Percentiles rank a stretch among this genome's conserved stretches.
Conservation (phyloP, 2,797 vertebrate species). For the Enteromius trimaculatus region DNA sequence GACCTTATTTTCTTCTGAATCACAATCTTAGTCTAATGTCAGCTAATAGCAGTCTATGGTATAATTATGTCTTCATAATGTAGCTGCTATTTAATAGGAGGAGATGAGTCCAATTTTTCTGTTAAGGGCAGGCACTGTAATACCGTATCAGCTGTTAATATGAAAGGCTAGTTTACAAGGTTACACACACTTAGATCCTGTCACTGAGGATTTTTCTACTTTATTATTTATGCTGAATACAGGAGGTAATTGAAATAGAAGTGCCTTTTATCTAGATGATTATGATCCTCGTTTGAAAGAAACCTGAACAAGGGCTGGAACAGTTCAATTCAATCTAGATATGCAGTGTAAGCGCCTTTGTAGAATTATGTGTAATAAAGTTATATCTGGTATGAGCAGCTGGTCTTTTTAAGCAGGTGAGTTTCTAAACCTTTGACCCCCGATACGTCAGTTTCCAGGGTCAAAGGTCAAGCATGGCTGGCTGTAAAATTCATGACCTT, state of each 20-base stretch:
- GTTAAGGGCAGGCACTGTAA: slow-evolving; percentile 22
- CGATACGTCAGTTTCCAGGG: background rate
- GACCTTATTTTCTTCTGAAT: slow-evolving; percentile 1
- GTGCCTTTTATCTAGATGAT: background rate
- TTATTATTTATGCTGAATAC: background rate
- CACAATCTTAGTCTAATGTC: slow-evolving; percentile 17
- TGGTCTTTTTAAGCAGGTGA: slow-evolving; percentile 15
- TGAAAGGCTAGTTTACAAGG: slow-evolving; percentile 32
- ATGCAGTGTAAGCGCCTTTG: background rate
- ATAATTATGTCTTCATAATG: slow-evolving; percentile 27
- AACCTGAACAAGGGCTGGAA: background rate
- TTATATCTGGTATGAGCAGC: slow-evolving; percentile 31
- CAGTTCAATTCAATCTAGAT: background rate
- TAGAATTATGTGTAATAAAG: slow-evolving; percentile 20
- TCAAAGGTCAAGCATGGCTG: slow-evolving; percentile 31
- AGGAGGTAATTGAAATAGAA: slow-evolving; percentile 37
- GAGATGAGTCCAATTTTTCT: slow-evolving; percentile 29
- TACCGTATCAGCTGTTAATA: slow-evolving; percentile 32
- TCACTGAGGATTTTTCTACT: background rate
- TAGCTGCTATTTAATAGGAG: slow-evolving; percentile 10
- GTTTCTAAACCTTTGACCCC: slow-evolving; percentile 13
- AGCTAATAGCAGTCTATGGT: background rate
- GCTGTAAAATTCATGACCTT: slow-evolving; percentile 7
- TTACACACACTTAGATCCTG: slow-evolving; percentile 17
- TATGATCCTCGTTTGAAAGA: background rate